phyloP scores from a whole-genome alignment of 2,888 invertebrate genomes.

The Alsophila aescularia region DNA sequence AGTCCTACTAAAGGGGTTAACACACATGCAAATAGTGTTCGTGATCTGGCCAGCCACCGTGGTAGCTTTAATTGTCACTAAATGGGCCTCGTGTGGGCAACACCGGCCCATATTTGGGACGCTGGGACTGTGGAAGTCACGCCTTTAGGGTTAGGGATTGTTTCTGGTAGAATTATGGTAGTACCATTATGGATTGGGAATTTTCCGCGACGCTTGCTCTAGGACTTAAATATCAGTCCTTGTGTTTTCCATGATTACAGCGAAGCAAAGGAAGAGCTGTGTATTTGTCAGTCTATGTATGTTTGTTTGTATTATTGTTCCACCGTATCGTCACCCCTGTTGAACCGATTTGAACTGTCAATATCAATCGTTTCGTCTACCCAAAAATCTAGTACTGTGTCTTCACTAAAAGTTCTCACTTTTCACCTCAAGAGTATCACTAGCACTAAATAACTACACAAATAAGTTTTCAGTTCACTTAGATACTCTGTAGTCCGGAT shows the following conservation, averaged over 20 bases:
- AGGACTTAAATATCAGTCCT: neutral
- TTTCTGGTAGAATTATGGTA: constrained; percentile 28
- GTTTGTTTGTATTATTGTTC: no score
- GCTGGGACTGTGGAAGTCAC: constrained; percentile 48
- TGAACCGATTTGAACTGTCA: no score
- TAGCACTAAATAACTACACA: no score
- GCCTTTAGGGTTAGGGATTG: constrained; percentile 37
- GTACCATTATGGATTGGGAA: constrained; percentile 21
- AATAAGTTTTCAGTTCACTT: no score
- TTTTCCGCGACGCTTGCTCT: constrained; percentile 14
- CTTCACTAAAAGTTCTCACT: no score
- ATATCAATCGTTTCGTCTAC: no score
- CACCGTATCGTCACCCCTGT: no score
- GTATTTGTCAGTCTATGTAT: no score
- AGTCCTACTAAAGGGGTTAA: constrained; percentile 1
- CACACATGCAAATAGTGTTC: constrained; percentile 43
- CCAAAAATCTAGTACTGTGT: no score
- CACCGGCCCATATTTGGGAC: constrained; percentile 47
- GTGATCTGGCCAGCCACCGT: constrained; percentile 49
- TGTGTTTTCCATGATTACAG: neutral
- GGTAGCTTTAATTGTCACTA: constrained; percentile 61
- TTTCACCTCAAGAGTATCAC: no score
- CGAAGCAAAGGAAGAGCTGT: neutral
- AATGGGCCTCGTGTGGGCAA: constrained; percentile 39
- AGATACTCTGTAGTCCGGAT: no score